Percentiles rank a stretch among this genome's conserved stretches.
phyloP scores from a whole-genome alignment of 2,113 vertebrate genomes.

The Columba livia region DNA sequence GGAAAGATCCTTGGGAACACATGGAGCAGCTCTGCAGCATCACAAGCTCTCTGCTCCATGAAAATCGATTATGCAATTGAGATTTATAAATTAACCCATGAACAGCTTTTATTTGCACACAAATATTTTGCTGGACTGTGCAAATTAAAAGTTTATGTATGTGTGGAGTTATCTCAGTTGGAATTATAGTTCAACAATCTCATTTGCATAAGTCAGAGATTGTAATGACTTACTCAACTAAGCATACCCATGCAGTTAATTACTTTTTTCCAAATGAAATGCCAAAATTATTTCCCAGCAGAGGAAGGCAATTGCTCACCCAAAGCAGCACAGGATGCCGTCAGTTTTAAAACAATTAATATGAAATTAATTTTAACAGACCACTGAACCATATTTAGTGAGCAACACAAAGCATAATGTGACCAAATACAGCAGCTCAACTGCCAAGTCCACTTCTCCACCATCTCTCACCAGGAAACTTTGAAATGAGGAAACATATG shows the following conservation, averaged over 20 bases:
- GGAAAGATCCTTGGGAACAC: neutral
- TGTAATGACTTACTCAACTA: slow-evolving; percentile 76
- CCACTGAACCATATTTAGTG: neutral
- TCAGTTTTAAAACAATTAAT: slow-evolving; percentile 58
- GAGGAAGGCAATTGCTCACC: slow-evolving; percentile 48
- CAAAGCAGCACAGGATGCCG: slow-evolving; percentile 22
- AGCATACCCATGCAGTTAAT: slow-evolving; percentile 75
- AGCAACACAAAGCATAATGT: neutral
- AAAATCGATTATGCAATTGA: neutral
- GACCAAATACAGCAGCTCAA: neutral
- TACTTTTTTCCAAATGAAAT: slow-evolving; percentile 74
- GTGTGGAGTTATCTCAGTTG: slow-evolving; percentile 7
- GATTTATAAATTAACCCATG: slow-evolving; percentile 23
- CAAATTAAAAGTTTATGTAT: slow-evolving; percentile 38
- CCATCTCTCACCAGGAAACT: neutral
- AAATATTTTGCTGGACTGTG: neutral
- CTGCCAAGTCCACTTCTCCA: neutral
- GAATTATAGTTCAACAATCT: slow-evolving; percentile 31
- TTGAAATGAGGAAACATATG: neutral
- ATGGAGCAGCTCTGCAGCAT: neutral
- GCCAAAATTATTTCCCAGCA: slow-evolving; percentile 69
- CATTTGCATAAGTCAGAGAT: slow-evolving; percentile 74
- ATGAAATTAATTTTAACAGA: slow-evolving; percentile 67
- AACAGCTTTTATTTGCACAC: neutral
- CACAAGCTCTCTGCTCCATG: neutral